Base-by-base conservation (phyloP, 2,888 invertebrate genomes). In the Hetaerina titia region DNA sequence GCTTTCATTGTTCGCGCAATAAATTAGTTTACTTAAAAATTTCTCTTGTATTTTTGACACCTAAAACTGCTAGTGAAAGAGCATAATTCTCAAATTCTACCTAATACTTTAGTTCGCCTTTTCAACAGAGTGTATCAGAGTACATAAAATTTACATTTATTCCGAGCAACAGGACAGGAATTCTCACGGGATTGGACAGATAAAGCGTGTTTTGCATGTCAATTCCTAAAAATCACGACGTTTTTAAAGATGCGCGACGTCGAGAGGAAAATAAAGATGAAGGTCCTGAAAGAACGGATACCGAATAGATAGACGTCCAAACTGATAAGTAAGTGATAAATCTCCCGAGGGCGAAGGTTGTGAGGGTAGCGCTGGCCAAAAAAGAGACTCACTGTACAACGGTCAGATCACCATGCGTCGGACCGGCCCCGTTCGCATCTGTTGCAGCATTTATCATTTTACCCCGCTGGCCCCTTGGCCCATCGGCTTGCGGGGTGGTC, bases 271-370 rank as follows among this genome's bases (percentile, higher is more conserved):
- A 69, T n/a, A 69, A 69, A 22, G 19, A 22, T 7, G 22, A n/a
- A n/a, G n/a, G 69, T n/a, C 69, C 19, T n/a, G 69, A 9, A 69
- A 9, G 11, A 69, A n/a, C 8, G 9, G n/a, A n/a, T n/a, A 69
- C 8, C 13, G 81, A 31, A 81, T 31, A 13, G 9, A 31, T 81
- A 81, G 11, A n/a, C n/a, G 81, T 25, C 11, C 11, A n/a, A 13
- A 81, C 25, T 81, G 81, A 81, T 81, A 81, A 25, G 81, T 81
- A 11, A 81, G 81, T 81, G 81, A 81, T 81, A 15, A 81, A 81
- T 81, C 25, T 2, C 81, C 81, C 25, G 31, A 22, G 31, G 13
- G 31, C 31, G 81, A 81, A 31, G 25, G 15, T 81, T 25, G 81
- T 22, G 31, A 31, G 81, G 81, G 81, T 31, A 31, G 81, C 11